A percentile compares a stretch with the other conserved stretches of the same genome.
phyloP scores from a whole-genome alignment of 30 jellyfish, hydroid and myxozoan genomes.

The Chironex yamaguchii region DNA sequence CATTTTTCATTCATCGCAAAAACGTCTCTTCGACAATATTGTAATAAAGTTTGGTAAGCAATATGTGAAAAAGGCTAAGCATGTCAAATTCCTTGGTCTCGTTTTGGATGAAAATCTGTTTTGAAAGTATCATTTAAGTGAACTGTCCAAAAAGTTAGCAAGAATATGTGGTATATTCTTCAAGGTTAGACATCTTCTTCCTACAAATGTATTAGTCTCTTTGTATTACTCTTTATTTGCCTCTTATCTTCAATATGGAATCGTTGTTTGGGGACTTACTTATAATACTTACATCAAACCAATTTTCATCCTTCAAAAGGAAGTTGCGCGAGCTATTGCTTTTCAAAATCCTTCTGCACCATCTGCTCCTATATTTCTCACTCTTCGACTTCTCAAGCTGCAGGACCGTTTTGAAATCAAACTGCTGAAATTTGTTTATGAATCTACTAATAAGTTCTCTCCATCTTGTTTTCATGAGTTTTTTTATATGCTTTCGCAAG shows the following conservation, averaged over 20 bases:
- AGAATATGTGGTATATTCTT: slow-evolving; percentile 53
- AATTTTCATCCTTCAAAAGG: slow-evolving; percentile 23
- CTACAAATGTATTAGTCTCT: background rate
- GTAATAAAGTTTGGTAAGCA: background rate
- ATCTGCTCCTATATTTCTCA: slow-evolving; percentile 11
- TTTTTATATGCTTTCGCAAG: background rate
- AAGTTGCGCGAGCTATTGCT: slow-evolving; percentile 36
- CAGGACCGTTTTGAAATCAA: background rate
- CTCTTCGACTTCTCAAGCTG: slow-evolving; percentile 20
- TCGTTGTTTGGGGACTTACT: slow-evolving; percentile 31
- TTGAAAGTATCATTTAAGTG: slow-evolving; percentile 45
- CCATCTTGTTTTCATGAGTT: slow-evolving; percentile 26
- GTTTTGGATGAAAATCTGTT: slow-evolving; percentile 33
- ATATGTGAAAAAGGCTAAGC: background rate
- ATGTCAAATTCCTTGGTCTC: slow-evolving; percentile 37
- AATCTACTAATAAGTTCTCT: slow-evolving; percentile 2
- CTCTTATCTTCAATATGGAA: slow-evolving; percentile 29
- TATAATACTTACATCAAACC: slow-evolving; percentile 30
- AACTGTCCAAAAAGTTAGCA: slow-evolving; percentile 53
- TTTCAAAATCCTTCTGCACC: slow-evolving; percentile 17
- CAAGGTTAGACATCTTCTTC: slow-evolving; percentile 31
- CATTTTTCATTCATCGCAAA: background rate
- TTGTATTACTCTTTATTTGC: slow-evolving; percentile 19
- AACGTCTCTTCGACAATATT: background rate
- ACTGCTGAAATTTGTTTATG: slow-evolving; percentile 15